Conservation (phyloP, 1,140 invertebrate species). For the Drosophila arawakana region DNA sequence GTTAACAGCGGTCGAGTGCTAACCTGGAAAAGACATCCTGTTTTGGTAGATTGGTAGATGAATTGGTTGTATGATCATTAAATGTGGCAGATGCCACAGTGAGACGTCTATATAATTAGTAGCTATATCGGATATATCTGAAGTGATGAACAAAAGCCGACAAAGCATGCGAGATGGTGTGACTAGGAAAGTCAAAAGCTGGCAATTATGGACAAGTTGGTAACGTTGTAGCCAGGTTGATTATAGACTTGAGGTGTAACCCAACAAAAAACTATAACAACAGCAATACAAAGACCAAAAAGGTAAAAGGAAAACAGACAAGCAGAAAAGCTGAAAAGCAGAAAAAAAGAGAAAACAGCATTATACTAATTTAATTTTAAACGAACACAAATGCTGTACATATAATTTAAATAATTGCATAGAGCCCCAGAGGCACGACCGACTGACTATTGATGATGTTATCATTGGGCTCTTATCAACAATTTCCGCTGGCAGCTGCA, state of each 20-base stretch:
- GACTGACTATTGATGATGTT: conserved; percentile 70
- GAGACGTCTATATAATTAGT: conserved; percentile 59
- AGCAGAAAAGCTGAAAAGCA: background rate
- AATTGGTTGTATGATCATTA: conserved; percentile 49
- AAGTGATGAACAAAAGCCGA: conserved; percentile 60
- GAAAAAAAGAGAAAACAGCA: conserved; percentile 40
- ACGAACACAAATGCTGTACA: conserved; percentile 69
- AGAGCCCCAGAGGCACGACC: conserved; percentile 46
- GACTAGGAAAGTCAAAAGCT: conserved; percentile 35
- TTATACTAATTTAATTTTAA: conserved; percentile 81
- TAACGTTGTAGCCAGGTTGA: conserved; percentile 18
- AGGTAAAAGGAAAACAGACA: background rate
- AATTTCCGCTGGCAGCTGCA: conserved; percentile 74
- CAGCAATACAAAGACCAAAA: background rate
- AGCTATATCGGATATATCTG: conserved; percentile 71
- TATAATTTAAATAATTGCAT: conserved; percentile 78
- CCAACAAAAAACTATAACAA: conserved; percentile 12
- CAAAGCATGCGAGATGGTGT: conserved; percentile 52
- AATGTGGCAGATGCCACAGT: conserved; percentile 62
- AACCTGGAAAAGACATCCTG: conserved; percentile 1
- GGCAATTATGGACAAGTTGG: conserved; percentile 46
- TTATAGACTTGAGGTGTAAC: conserved; percentile 51
- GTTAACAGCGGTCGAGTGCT: background rate
- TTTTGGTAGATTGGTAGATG: conserved; percentile 1
- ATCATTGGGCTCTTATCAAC: conserved; percentile 73